phyloP scores from a whole-genome alignment of 2,888 invertebrate genomes.

The Stenoptilia bipunctidactyla region DNA sequence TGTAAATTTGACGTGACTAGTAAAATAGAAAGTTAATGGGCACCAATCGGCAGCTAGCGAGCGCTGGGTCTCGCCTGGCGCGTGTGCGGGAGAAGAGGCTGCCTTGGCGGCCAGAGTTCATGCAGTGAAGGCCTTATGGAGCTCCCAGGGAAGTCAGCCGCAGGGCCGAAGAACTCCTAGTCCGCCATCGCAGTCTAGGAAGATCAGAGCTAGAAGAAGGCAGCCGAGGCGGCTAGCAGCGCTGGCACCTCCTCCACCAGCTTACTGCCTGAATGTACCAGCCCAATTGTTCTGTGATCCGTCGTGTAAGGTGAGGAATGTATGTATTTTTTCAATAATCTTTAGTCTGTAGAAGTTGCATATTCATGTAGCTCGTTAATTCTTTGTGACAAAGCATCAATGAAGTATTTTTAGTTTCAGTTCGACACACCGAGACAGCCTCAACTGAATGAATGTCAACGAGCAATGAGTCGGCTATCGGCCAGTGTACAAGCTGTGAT shows the following conservation, averaged over 20 bases:
- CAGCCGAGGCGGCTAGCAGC: constrained; percentile 41
- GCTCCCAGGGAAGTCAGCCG: constrained; percentile 14
- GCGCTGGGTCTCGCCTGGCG: constrained; percentile 55
- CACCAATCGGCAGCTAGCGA: constrained; percentile 68
- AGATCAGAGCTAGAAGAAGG: constrained; percentile 50
- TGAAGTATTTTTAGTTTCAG: constrained; percentile 46
- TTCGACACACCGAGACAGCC: constrained; percentile 50
- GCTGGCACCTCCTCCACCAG: constrained; percentile 39
- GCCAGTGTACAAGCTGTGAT: constrained; percentile 51
- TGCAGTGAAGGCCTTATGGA: constrained; percentile 40
- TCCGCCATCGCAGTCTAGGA: constrained; percentile 40
- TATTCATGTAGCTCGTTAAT: too few species aligned
- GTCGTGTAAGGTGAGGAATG: constrained; percentile 42
- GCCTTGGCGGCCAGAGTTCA: constrained; percentile 38
- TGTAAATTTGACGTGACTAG: too few species aligned
- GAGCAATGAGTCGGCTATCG: constrained; percentile 45
- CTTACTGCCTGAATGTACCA: constrained; percentile 45
- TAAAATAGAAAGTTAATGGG: constrained; percentile 30
- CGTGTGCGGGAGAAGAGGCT: constrained; percentile 40
- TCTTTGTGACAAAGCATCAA: too few species aligned
- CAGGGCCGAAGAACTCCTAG: constrained; percentile 20
- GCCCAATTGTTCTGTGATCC: constrained; percentile 53
- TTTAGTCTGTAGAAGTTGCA: too few species aligned
- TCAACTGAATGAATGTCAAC: constrained; percentile 41
- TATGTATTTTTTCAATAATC: background rate